phyloP scores from a whole-genome alignment of 2,797 vertebrate genomes.

The Gymnoscopelus microlampas region DNA sequence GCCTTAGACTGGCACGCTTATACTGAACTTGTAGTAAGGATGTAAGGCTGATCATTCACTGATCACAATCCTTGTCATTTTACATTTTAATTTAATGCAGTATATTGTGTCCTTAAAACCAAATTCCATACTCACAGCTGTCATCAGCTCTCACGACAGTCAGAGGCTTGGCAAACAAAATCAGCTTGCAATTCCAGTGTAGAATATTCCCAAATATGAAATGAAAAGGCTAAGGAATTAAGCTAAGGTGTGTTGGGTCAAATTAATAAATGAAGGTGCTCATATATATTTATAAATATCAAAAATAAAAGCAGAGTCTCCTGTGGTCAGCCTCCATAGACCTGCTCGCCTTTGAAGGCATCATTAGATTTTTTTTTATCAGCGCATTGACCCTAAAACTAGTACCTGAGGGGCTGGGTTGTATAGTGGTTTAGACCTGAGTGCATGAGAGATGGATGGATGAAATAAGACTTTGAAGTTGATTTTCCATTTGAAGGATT shows the following conservation, averaged over 20 bases:
- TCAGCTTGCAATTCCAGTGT: conserved; percentile 52
- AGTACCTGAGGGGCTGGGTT: conserved; percentile 81
- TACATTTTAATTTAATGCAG: no score
- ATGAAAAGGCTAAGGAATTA: conserved; percentile 70
- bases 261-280: conserved; percentile 77
- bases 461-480: conserved; percentile 87
- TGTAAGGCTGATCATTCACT: no score
- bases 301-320: conserved; percentile 71
- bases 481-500: conserved; percentile 84
- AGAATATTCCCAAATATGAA: conserved; percentile 65
- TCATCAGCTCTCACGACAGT: conserved; percentile 43
- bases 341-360: conserved; percentile 83
- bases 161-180: conserved; percentile 60
- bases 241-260: conserved; percentile 65
- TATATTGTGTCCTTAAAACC: no score
- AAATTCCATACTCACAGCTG: conserved; percentile 19
- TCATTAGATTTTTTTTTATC: conserved; percentile 84
- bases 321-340: conserved; percentile 79
- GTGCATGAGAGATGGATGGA: conserved; percentile 73
- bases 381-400: conserved; percentile 82
- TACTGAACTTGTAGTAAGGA: no score
- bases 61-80: no score
- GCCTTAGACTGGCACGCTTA: no score
- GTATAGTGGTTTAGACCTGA: conserved; percentile 69
- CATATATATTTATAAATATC: conserved; percentile 76